phyloP scores from a whole-genome alignment of 2,113 vertebrate genomes.

The Caloenas nicobarica region DNA sequence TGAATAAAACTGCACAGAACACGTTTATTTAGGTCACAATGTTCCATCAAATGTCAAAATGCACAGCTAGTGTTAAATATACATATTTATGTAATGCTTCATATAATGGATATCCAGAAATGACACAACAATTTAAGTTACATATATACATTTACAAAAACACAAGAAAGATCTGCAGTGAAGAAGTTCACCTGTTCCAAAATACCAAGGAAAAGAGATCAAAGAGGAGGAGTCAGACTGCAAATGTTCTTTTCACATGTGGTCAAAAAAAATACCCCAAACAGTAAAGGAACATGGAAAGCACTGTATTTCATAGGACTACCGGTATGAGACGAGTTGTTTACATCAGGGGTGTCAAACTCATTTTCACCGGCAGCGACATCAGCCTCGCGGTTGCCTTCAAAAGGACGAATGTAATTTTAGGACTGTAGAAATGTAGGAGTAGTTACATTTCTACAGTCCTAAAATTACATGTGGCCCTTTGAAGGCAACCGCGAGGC shows the following conservation, averaged over 20 bases:
- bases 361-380: too few relatives aligned
- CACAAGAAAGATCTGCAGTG: neutral
- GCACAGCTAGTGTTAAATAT: neutral
- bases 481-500: too few relatives aligned
- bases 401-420: too few relatives aligned
- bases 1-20: neutral
- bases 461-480: too few relatives aligned
- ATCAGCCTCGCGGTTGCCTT: too few relatives aligned
- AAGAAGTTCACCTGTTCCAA: neutral
- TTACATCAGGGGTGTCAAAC: too few relatives aligned
- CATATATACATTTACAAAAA: neutral
- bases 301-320: neutral
- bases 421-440: too few relatives aligned
- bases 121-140: neutral
- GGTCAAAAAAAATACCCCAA: neutral
- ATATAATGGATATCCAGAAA: neutral
- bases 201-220: neutral
- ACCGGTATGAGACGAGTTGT: neutral
- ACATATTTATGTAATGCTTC: neutral
- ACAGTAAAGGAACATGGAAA: neutral
- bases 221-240: neutral
- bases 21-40: conserved; percentile 10
- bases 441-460: too few relatives aligned
- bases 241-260: neutral
- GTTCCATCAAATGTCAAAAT: conserved; percentile 1